Evolutionary conservation across 2,797 vertebrate genomes (phyloP).

Genomic region (Spinibarbus caldwelli): DNA sequence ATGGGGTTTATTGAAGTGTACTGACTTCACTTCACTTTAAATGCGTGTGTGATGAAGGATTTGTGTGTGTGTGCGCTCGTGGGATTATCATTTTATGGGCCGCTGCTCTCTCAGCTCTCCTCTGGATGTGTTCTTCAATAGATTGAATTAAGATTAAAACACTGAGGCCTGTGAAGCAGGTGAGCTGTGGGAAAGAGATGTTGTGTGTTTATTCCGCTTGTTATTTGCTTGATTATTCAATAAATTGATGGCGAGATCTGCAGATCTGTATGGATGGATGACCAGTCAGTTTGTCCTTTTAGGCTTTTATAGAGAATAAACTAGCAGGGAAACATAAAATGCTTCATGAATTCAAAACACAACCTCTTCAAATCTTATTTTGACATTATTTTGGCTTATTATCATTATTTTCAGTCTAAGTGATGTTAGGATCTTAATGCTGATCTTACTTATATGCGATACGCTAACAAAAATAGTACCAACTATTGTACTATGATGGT

Average conservation of each 20-base stretch:
- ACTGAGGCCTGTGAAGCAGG: slow-evolving; percentile 69
- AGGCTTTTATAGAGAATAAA: slow-evolving; percentile 2
- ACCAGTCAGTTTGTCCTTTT: slow-evolving; percentile 20
- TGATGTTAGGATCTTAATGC: neutral
- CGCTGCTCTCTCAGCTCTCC: slow-evolving; percentile 73
- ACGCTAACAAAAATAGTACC: neutral
- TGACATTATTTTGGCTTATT: neutral
- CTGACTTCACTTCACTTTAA: slow-evolving; percentile 38
- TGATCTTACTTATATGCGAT: neutral
- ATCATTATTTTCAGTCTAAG: neutral
- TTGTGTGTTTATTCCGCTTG: slow-evolving; percentile 75
- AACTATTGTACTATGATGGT: neutral
- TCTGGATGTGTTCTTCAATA: slow-evolving; percentile 75
- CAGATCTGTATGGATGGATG: slow-evolving; percentile 66
- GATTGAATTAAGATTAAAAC: slow-evolving; percentile 84
- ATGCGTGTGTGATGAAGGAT: slow-evolving; percentile 43
- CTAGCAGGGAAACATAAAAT: neutral
- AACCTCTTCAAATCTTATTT: neutral
- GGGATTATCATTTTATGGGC: slow-evolving; percentile 82
- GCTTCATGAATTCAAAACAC: neutral
- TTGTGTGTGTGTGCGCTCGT: slow-evolving; percentile 10
- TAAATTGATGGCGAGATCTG: slow-evolving; percentile 56
- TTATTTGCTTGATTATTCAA: slow-evolving; percentile 71
- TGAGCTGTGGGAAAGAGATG: slow-evolving; percentile 73
- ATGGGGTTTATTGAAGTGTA: slow-evolving; percentile 28